These are phyloP conservation scores for Lordiphosa stackelbergi DNA, from an alignment of 1,140 invertebrate species.

Conservation along the genomic window DNA sequence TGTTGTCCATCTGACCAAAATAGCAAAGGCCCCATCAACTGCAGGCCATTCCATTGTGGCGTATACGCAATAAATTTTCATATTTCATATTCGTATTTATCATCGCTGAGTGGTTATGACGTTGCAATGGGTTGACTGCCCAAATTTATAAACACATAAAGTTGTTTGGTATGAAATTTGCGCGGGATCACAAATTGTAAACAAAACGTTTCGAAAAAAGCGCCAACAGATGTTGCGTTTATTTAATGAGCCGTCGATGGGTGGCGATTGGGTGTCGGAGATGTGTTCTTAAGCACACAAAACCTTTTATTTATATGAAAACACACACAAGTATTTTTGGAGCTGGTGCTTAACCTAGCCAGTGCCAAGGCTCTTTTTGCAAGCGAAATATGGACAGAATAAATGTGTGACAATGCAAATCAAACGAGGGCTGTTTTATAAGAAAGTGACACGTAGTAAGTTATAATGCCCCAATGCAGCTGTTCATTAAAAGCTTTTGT, in stretches of 20 bases:
- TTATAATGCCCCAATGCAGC: too few species aligned
- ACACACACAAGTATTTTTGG: conserved; percentile 35
- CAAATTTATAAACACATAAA: conserved; percentile 40
- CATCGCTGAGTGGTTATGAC: conserved; percentile 31
- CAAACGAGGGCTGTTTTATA: neutral
- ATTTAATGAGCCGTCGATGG: conserved; percentile 47
- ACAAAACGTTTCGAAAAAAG: conserved; percentile 45
- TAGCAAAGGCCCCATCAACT: conserved; percentile 59
- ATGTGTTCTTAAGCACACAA: conserved; percentile 59
- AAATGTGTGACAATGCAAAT: conserved; percentile 26
- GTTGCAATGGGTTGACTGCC: conserved; percentile 23
- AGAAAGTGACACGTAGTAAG: too few species aligned
- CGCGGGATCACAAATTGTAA: conserved; percentile 46
- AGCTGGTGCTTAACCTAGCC: conserved; percentile 18
- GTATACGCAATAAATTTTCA: conserved; percentile 74
- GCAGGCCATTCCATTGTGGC: conserved; percentile 38
- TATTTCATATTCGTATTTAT: conserved; percentile 58
- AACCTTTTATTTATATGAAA: conserved; percentile 53
- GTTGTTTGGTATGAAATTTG: conserved; percentile 38
- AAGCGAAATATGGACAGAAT: conserved; percentile 10
- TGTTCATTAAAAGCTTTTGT: too few species aligned
- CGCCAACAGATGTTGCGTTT: conserved; percentile 66
- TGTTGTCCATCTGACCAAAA: conserved; percentile 34
- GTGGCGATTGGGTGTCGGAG: conserved; percentile 25
- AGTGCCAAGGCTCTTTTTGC: conserved; percentile 26